These are phyloP conservation scores for Rhinichthys klamathensis DNA, from an alignment of 2,113 vertebrate genomes.

Conservation along the genomic window DNA sequence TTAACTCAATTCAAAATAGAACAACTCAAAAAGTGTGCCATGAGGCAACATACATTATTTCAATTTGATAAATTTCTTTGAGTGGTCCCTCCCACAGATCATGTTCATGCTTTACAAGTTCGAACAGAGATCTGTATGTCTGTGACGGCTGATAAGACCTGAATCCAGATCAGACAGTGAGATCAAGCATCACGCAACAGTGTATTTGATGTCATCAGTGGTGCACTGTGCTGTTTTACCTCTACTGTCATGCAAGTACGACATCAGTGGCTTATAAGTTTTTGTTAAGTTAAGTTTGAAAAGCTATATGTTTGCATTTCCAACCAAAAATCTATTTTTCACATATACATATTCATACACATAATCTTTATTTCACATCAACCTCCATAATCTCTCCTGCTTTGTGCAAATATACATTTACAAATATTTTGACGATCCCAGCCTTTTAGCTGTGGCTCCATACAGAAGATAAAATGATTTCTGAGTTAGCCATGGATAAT, in stretches of 20 bases:
- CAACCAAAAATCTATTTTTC: not conserved
- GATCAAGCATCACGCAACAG: conserved; percentile 50
- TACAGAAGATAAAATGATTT: not conserved
- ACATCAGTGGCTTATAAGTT: conserved; percentile 47
- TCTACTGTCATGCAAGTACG: conserved; percentile 46
- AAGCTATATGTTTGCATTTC: not conserved
- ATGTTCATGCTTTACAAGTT: conserved; percentile 46
- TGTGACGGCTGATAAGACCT: conserved; percentile 46
- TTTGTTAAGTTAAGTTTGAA: not conserved
- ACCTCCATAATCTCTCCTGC: not conserved
- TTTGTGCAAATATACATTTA: not conserved
- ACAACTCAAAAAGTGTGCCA: not conserved
- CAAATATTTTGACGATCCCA: not conserved
- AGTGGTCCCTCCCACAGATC: conserved; percentile 21
- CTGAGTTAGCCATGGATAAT: not conserved
- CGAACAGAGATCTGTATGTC: conserved; percentile 39
- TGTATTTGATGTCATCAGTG: conserved; percentile 41
- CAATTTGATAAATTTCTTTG: conserved; percentile 42
- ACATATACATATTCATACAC: conserved; percentile 18
- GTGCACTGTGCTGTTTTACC: conserved; percentile 31
- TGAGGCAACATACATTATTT: not conserved
- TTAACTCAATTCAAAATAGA: conserved; percentile 10
- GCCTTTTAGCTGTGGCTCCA: no score
- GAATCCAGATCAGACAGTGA: conserved; percentile 47
- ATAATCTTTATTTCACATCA: not conserved